These are phyloP conservation scores for Crocallis elinguaria DNA, from an alignment of 2,888 invertebrate genomes.

Conservation along the genomic window DNA sequence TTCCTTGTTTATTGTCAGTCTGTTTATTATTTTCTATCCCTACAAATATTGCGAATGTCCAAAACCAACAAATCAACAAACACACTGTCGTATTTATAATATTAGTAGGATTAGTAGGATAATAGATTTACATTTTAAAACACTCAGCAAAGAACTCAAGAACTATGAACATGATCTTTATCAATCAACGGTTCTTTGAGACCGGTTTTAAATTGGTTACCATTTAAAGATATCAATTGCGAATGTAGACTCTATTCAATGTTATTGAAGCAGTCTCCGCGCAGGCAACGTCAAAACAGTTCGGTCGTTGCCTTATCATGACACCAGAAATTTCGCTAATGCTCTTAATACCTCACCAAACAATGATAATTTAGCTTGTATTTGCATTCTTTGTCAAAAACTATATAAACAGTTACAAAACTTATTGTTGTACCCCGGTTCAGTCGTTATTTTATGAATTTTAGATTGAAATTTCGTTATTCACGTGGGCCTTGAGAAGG, in stretches of 20 bases:
- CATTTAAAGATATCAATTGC: background rate
- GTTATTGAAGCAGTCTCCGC: background rate
- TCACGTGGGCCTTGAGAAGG: too few relatives aligned
- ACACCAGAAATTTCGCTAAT: conserved; percentile 22
- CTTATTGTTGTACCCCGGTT: background rate
- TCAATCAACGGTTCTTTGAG: background rate
- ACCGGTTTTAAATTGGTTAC: conserved; percentile 1
- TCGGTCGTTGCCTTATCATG: conserved; percentile 35
- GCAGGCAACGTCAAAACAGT: background rate
- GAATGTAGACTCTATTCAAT: background rate
- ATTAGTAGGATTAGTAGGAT: too few relatives aligned
- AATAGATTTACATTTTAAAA: background rate
- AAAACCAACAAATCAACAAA: too few relatives aligned
- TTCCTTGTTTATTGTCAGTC: too few relatives aligned
- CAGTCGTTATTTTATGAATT: background rate
- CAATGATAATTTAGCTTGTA: conserved; percentile 23
- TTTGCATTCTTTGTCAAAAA: conserved; percentile 5
- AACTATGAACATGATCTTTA: background rate
- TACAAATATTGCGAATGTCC: too few relatives aligned
- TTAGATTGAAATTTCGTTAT: too few relatives aligned
- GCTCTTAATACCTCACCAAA: conserved; percentile 25
- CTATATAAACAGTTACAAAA: background rate
- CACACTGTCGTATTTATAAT: too few relatives aligned
- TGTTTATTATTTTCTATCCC: too few relatives aligned
- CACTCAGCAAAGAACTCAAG: background rate